Percentiles rank a stretch among this genome's conserved stretches.
These are phyloP conservation scores for Spheniscus mendiculus DNA, from an alignment of 2,113 vertebrate genomes.

Conservation along the genomic window DNA sequence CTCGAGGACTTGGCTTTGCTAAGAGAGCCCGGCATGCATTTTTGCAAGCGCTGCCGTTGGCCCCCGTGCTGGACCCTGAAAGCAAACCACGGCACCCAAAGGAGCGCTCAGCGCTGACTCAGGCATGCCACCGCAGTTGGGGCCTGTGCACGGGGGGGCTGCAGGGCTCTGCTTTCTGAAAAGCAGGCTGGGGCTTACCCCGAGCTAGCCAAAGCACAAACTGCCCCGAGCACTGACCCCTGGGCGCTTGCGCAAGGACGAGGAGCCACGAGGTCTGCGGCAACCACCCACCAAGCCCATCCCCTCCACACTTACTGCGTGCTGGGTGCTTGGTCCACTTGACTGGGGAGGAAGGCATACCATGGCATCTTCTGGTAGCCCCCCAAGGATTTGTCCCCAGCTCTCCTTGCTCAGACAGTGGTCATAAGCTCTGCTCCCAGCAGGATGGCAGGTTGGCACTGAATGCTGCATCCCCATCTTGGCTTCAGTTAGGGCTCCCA, in stretches of 20 bases:
- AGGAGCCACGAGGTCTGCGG: not conserved
- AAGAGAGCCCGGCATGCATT: not conserved
- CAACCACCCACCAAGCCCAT: rapidly evolving
- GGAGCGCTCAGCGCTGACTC: rapidly evolving
- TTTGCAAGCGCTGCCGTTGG: not conserved
- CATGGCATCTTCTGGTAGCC: not conserved
- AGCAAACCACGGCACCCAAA: not conserved
- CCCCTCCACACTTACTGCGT: not conserved
- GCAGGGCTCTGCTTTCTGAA: not conserved
- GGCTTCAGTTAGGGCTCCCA: not conserved
- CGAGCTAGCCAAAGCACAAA: not conserved
- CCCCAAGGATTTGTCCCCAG: not conserved
- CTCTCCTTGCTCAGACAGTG: not conserved
- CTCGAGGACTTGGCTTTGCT: not conserved
- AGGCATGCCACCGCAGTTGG: rapidly evolving
- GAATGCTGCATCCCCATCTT: not conserved
- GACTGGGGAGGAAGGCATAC: not conserved
- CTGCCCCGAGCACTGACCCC: not conserved
- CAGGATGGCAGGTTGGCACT: not conserved
- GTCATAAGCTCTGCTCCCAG: not conserved
- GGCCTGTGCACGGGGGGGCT: not conserved
- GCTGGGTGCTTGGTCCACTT: not conserved
- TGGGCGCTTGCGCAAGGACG: not conserved
- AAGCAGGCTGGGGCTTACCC: not conserved
- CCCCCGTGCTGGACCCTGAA: not conserved